These are phyloP conservation scores for Schizopygopsis malacanthus DNA, from an alignment of 2,797 vertebrate species.

Conservation along the genomic window DNA sequence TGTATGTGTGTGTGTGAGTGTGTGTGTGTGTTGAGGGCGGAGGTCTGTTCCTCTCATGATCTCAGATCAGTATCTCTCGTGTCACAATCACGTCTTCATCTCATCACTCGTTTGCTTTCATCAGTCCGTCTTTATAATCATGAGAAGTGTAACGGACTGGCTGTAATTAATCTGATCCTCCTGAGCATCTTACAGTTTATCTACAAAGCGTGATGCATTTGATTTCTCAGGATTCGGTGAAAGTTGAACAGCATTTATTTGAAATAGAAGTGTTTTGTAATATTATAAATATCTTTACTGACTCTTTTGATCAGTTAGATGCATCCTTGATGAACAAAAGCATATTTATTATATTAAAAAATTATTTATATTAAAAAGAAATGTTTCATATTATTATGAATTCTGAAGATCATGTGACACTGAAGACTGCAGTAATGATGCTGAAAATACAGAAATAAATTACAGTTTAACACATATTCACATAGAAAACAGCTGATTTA, in stretches of 20 bases:
- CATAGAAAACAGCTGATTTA: not conserved
- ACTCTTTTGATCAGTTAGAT: not conserved
- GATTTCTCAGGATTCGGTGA: not conserved
- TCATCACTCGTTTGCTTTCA: not conserved
- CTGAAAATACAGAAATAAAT: no score
- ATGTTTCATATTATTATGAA: not conserved
- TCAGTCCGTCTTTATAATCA: not conserved
- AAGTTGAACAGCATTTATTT: not conserved
- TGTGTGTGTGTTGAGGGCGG: conserved; percentile 87
- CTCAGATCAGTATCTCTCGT: conserved; percentile 29
- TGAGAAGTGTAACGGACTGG: not conserved
- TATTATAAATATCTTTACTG: not conserved
- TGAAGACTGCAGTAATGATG: no score
- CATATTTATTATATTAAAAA: not conserved
- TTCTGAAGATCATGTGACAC: not conserved
- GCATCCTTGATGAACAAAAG: not conserved
- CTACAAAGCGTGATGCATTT: not conserved
- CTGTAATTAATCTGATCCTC: not conserved
- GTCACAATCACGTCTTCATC: not conserved
- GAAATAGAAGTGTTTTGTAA: not conserved
- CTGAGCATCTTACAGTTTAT: not conserved
- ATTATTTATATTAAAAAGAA: no score
- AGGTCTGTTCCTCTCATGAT: conserved; percentile 62
- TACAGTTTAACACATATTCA: not conserved
- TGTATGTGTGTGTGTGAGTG: not conserved